Percentiles rank a stretch among this genome's conserved stretches.
Conservation (phyloP, 2,113 vertebrate genomes). For the Catharus fuscescens region DNA sequence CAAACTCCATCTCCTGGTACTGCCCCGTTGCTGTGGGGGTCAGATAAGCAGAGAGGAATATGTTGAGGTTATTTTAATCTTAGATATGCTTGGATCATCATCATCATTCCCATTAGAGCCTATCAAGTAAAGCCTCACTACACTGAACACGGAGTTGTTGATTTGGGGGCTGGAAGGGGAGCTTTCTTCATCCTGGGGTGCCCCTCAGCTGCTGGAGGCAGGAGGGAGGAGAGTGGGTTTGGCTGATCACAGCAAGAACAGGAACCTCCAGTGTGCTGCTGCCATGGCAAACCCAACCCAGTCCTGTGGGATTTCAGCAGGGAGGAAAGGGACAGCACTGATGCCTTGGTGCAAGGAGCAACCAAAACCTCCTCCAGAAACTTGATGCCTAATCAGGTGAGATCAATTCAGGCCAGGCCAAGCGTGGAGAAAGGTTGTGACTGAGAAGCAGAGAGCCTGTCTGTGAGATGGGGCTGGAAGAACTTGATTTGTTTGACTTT, state of each 20-base stretch:
- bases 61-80: background rate
- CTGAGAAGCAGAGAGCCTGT: background rate
- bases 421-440: background rate
- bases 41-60: background rate
- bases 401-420: background rate
- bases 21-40: background rate
- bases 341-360: background rate
- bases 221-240: background rate
- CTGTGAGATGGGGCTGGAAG: background rate
- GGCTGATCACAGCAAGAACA: background rate
- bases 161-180: background rate
- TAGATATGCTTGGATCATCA: background rate
- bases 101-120: background rate
- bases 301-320: background rate
- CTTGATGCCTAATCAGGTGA: background rate
- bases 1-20: background rate
- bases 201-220: background rate
- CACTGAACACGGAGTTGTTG: background rate
- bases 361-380: background rate
- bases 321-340: background rate
- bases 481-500: constrained; percentile 21
- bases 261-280: background rate
- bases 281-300: background rate
- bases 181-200: background rate
- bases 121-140: background rate